Percentiles rank a stretch among this genome's conserved stretches.
phyloP scores from a whole-genome alignment of 2,797 vertebrate genomes.

The Falco naumanni region DNA sequence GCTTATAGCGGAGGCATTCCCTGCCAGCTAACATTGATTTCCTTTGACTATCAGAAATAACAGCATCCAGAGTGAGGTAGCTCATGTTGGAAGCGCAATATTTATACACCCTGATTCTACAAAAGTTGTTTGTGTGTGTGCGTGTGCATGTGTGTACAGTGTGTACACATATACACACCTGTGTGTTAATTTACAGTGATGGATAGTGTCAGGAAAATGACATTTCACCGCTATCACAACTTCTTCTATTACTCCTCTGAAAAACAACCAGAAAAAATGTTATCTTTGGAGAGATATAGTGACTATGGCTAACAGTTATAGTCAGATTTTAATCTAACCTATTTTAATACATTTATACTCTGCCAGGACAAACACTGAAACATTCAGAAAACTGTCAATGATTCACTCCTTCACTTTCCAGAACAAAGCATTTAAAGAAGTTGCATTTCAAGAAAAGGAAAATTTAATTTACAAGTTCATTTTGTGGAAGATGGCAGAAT shows the following conservation, averaged over 20 bases:
- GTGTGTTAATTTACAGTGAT: not conserved
- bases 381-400: not conserved
- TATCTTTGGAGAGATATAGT: not conserved
- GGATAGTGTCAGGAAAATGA: not conserved
- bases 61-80: not conserved
- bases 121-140: not conserved
- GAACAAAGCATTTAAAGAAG: not conserved
- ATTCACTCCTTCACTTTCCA: not conserved
- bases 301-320: not conserved
- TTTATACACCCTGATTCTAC: not conserved
- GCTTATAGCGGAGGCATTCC: not conserved
- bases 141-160: accelerated
- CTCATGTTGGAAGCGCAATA: not conserved
- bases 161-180: not conserved
- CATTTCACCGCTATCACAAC: not conserved
- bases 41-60: not conserved
- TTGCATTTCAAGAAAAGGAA: not conserved
- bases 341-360: not conserved
- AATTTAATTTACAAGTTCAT: not conserved
- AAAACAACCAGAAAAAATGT: not conserved
- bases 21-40: not conserved
- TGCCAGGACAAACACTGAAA: not conserved
- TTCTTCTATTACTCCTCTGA: not conserved
- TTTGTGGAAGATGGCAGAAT: not conserved
- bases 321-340: not conserved